Base-by-base conservation (phyloP, 2,113 vertebrate genomes). In the Mus pahari region DNA sequence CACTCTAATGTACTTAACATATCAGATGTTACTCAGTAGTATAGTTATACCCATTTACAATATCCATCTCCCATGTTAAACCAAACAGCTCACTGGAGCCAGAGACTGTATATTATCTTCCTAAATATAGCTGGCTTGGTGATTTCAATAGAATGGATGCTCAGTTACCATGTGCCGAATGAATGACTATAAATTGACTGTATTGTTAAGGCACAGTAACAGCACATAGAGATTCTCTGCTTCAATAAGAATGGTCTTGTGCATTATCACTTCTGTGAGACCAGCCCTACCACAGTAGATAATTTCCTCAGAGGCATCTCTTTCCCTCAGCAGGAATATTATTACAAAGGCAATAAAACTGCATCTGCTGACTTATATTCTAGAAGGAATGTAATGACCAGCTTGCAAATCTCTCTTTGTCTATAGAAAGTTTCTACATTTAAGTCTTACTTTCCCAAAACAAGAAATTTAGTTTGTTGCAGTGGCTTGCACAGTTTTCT, bases 321-420 rank as follows among this genome's bases (percentile, higher is more conserved):
- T 91, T 96, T 90, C 87, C 48, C 82, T 90, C 42, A 87, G 36
- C 78, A 84, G 31, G 33, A 94, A 84, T 90, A 90, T 87, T 90
- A 84, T 24, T 84, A 9, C 33, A 73, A 79, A 97, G 74, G 66
- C 45, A 90, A 73, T 86, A 95, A 94, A 95, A 73, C 42, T n/a
- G 84, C 26, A 95, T 39, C 50, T 92, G 39, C 70, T 93, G 82
- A 77, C 26, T 87, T 77, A 89, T 24, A 58, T 88, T 42, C 70
- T 81, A 36, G 26, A 96, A 92, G 77, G 94, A 97, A 93, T 84
- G 60, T 36, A 86, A 88, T 91, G 42, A 91, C 48, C 45, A 84
- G 60, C 20, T 94, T 8, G 1, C 50, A 97, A 87, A 94, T 95
- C 5, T 93, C 36, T 82, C 60, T 16, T 3, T 94, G 39, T 70